A percentile compares a stretch with the other conserved stretches of the same genome.
These are phyloP conservation scores for Aproaerema taeniolella DNA, from an alignment of 2,888 invertebrate genomes.

Conservation along the genomic window DNA sequence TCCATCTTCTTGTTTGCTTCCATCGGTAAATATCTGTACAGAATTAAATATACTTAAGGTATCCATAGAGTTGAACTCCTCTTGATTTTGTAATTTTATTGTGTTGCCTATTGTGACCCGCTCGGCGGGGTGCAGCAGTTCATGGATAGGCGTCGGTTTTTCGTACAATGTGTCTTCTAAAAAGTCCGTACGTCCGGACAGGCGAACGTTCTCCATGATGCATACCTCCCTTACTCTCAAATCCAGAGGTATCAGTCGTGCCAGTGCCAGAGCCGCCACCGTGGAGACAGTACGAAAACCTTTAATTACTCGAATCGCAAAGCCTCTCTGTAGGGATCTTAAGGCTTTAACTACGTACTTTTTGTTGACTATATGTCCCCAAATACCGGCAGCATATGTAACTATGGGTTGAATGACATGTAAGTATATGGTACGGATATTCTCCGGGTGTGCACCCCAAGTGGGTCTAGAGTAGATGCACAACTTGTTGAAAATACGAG, in stretches of 20 bases:
- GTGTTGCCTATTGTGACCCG: not conserved
- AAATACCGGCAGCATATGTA: slow-evolving; percentile 18
- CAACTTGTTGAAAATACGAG: slow-evolving; percentile 9
- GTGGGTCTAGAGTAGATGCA: slow-evolving; percentile 5
- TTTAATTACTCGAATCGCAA: slow-evolving; percentile 18
- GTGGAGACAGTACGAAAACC: slow-evolving; percentile 18
- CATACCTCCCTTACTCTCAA: slow-evolving; percentile 8
- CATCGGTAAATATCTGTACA: not conserved
- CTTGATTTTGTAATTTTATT: not conserved
- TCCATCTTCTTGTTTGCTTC: slow-evolving; percentile 4
- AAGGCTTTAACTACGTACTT: slow-evolving; percentile 2
- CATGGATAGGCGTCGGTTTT: not conserved
- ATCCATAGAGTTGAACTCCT: not conserved
- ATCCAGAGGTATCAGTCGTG: slow-evolving; percentile 16
- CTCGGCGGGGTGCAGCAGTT: slow-evolving; percentile 4
- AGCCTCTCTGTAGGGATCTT: slow-evolving; percentile 13
- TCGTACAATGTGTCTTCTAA: slow-evolving; percentile 7
- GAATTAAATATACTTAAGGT: not conserved
- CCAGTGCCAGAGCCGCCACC: slow-evolving; percentile 14
- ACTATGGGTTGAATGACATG: slow-evolving; percentile 22
- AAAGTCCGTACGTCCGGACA: not conserved
- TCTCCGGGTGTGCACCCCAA: slow-evolving; percentile 13
- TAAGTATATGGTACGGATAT: slow-evolving; percentile 12
- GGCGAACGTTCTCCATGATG: not conserved
- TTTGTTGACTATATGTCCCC: slow-evolving; percentile 7